phyloP scores from a whole-genome alignment of 2,797 vertebrate genomes.

The Rachycentron canadum region DNA sequence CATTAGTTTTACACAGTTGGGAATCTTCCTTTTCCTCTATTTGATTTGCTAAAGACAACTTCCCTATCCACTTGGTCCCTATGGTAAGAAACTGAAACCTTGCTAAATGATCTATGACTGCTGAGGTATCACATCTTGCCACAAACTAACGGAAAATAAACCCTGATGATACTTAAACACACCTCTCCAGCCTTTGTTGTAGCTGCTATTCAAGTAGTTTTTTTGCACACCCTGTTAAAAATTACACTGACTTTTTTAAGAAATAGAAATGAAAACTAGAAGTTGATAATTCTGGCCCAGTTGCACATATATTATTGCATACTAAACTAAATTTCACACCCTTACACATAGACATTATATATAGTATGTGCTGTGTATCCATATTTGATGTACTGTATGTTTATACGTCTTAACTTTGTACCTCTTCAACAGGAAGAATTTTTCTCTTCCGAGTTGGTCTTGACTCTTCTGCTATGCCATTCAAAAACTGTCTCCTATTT shows the following conservation, averaged over 20 bases:
- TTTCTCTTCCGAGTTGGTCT: not conserved
- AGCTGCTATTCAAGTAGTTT: not conserved
- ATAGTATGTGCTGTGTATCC: not conserved
- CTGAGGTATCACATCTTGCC: constrained; percentile 7
- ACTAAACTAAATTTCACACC: not conserved
- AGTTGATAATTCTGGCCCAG: too few relatives aligned
- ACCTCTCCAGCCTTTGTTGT: not conserved
- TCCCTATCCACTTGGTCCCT: not conserved
- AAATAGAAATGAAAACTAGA: too few relatives aligned
- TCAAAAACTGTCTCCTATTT: not conserved
- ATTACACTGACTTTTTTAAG: too few relatives aligned
- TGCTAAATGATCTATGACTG: constrained; percentile 29
- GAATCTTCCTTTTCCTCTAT: not conserved
- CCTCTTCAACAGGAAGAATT: not conserved
- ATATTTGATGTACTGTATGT: not conserved
- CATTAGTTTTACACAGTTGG: constrained; percentile 9
- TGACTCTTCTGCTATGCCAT: not conserved
- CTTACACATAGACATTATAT: too few relatives aligned
- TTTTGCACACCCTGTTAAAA: not conserved
- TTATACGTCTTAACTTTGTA: not conserved
- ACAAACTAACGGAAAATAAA: constrained; percentile 10
- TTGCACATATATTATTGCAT: not conserved
- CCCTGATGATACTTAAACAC: constrained; percentile 18
- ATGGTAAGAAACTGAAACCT: constrained; percentile 15
- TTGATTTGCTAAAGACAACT: constrained; percentile 10